A percentile compares a stretch with the other conserved stretches of the same genome.
phyloP scores from a whole-genome alignment of 1,140 invertebrate species.

The Drosophila pseudoananassae region DNA sequence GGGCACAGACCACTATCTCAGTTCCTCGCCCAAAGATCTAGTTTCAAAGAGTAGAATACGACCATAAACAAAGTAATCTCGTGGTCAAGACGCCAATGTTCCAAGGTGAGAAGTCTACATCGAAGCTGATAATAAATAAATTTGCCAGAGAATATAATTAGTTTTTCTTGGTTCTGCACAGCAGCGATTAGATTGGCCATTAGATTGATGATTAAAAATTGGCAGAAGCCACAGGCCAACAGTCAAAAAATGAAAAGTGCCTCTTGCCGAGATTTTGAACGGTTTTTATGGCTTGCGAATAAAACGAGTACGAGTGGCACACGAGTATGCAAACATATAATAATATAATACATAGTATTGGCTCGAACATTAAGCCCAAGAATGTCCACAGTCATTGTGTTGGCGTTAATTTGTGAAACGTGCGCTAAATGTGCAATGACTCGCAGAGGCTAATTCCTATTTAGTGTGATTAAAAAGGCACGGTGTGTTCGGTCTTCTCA shows the following conservation, averaged over 20 bases:
- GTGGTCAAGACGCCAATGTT: constrained; percentile 9
- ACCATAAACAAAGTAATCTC: constrained; percentile 6
- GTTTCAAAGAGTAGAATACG: neutral
- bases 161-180: neutral
- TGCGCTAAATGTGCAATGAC: constrained; percentile 57
- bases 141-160: constrained; percentile 18
- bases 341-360: neutral
- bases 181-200: constrained; percentile 34
- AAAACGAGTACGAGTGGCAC: constrained; percentile 5
- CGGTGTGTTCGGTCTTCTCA: constrained; percentile 8
- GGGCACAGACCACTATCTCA: constrained; percentile 9
- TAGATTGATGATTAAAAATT: constrained; percentile 24
- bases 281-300: constrained; percentile 20
- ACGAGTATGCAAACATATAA: neutral
- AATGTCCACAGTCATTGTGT: constrained; percentile 33
- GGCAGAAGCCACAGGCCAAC: too few species aligned
- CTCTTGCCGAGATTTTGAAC: constrained; percentile 14
- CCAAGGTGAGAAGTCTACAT: constrained; percentile 7
- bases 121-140: constrained; percentile 27
- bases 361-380: constrained; percentile 31
- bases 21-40: neutral
- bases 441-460: constrained; percentile 62
- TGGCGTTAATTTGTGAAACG: constrained; percentile 67
- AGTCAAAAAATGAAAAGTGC: too few species aligned
- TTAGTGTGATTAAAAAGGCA: constrained; percentile 64